Percentiles rank a stretch among this genome's conserved stretches.
These are phyloP conservation scores for Ploceus nigricollis DNA, from an alignment of 2,113 vertebrate species.

Conservation along the genomic window DNA sequence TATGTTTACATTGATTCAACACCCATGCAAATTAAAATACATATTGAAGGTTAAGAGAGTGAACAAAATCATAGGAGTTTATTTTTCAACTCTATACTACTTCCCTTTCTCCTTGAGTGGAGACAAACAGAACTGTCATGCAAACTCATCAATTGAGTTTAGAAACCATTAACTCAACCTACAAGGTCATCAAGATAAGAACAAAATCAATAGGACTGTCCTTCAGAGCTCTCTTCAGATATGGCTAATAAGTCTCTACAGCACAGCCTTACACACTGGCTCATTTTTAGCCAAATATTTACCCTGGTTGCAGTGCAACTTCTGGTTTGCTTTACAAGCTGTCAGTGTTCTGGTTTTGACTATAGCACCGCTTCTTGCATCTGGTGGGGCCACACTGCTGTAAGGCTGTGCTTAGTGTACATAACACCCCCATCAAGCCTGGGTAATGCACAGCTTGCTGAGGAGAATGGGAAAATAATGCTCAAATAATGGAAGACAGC, in stretches of 20 bases:
- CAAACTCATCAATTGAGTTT: constrained; percentile 38
- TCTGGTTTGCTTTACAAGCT: constrained; percentile 1
- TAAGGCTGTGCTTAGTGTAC: neutral
- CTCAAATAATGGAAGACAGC: neutral
- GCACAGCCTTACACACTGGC: neutral
- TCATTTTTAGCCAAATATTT: constrained; percentile 55
- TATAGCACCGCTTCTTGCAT: neutral
- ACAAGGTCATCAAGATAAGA: constrained; percentile 58
- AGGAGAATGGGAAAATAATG: neutral
- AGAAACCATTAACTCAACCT: constrained; percentile 60
- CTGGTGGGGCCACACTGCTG: neutral
- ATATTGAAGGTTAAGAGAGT: neutral
- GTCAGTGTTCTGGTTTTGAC: neutral
- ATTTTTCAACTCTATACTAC: neutral
- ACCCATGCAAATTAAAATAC: neutral
- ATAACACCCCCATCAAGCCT: neutral
- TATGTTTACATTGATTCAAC: neutral
- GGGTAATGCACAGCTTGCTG: neutral
- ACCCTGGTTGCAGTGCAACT: constrained; percentile 8
- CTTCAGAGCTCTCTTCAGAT: neutral
- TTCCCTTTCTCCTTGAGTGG: constrained; percentile 32
- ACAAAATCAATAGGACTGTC: constrained; percentile 36
- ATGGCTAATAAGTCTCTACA: neutral
- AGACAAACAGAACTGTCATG: constrained; percentile 24
- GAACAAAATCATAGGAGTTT: neutral